Evolutionary conservation across 2,888 invertebrate genomes (phyloP), one percentile per base, ranked within the genome.

Genomic region (Elegia similella): DNA sequence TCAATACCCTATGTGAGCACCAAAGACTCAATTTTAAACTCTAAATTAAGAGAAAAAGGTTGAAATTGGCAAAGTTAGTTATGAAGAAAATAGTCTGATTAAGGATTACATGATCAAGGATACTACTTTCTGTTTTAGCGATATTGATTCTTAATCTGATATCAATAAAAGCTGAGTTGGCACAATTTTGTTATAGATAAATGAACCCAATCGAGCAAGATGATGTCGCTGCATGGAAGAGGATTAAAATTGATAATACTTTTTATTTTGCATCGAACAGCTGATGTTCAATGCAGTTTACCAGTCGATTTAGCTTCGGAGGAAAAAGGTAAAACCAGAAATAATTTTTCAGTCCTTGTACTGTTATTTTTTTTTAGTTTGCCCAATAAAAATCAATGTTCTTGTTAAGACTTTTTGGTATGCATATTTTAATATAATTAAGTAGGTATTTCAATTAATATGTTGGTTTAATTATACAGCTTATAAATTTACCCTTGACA

Each of bases 201-300:
- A 90, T 90, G 90, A 84, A 72, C 80, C 70, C 78, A 75, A 80
- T 68, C 76, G 72, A 80, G 85, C 82, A 82, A 76, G 76, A 90
- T 90, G 89, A 80, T 69, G 70, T 67, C 72, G 77, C 80, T 80
- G 79, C 80, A 76, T 82, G 79, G 85, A 87, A 80, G 82, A 78
- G 80, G 76, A 74, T 75, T 78, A 78, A 79, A 73, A 72, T 77
- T 78, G 68, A 79, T 85, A 65, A 72, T 84, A 72, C 73, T 87
- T 72, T 78, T 86, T 70, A 84, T 89, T 78, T 82, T 88, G 78
- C 88, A 78, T 84, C 88, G 87, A 79, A 84, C 74, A 89, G 88
- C 84, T 89, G 88, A 89, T 88, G 81, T 88, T 69, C 60, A 76
- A 62, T 77, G 79, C 66, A 91, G 90, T 70, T 67, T 91, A 65